Evolutionary conservation across 2,888 invertebrate species (phyloP).

Genomic region (Creontiades dilutus): DNA sequence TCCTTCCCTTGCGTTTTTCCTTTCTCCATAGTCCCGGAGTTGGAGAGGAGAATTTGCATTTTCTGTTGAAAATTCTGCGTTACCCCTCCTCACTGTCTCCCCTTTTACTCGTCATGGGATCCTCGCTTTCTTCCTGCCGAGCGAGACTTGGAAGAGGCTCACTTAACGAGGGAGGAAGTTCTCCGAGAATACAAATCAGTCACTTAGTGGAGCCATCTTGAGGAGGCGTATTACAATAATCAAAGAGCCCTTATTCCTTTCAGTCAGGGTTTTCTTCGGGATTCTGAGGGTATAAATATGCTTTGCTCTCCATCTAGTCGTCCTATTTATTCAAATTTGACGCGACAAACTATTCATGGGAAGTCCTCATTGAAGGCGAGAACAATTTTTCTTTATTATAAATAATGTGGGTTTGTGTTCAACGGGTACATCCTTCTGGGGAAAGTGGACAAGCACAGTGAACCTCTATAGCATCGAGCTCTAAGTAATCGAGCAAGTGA

Average conservation of each 20-base stretch:
- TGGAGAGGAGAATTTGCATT: slow-evolving; percentile 65
- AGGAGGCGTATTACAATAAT: slow-evolving; percentile 59
- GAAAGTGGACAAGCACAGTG: no score
- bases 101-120: slow-evolving; percentile 1
- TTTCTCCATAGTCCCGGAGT: slow-evolving; percentile 10
- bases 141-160: slow-evolving; percentile 20
- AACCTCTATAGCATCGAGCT: no score
- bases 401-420: no score
- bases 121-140: not conserved
- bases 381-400: no score
- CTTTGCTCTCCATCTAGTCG: not conserved
- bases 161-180: slow-evolving; percentile 61
- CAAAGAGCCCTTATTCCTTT: slow-evolving; percentile 15
- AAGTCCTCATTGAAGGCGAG: not conserved
- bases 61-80: slow-evolving; percentile 60
- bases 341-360: not conserved
- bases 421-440: no score
- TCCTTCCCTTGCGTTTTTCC: slow-evolving; percentile 38
- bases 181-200: slow-evolving; percentile 69
- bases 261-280: slow-evolving; percentile 29
- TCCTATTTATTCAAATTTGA: slow-evolving; percentile 14
- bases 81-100: slow-evolving; percentile 38
- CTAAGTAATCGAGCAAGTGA: no score
- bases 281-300: slow-evolving; percentile 28
- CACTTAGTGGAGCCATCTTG: slow-evolving; percentile 70